These are phyloP conservation scores for Leucopsar rothschildi DNA, from an alignment of 2,113 vertebrate species.

Conservation along the genomic window DNA sequence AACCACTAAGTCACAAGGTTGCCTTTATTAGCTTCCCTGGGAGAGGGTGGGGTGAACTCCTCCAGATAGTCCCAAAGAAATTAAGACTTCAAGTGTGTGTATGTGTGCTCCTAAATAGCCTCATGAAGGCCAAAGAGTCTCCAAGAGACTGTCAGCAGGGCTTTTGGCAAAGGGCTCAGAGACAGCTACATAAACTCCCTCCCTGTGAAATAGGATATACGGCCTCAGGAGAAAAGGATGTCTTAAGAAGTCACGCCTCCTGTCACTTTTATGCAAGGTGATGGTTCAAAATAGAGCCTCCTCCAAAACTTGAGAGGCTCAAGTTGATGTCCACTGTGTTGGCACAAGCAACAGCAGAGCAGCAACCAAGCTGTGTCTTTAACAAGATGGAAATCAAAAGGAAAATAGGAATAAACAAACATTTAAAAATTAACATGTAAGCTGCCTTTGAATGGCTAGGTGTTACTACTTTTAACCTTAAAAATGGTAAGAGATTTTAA, in stretches of 20 bases:
- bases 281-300: not conserved
- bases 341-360: not conserved
- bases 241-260: not conserved
- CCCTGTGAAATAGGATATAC: not conserved
- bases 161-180: not conserved
- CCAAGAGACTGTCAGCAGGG: not conserved
- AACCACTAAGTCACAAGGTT: constrained; percentile 38
- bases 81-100: not conserved
- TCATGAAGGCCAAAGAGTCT: not conserved
- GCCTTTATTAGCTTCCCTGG: constrained; percentile 4
- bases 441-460: not conserved
- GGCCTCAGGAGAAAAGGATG: not conserved
- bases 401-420: not conserved
- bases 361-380: not conserved
- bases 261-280: not conserved
- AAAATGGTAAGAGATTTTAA: not conserved
- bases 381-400: not conserved
- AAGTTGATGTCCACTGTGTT: not conserved
- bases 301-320: not conserved
- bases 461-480: not conserved
- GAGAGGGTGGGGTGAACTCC: not conserved
- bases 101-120: not conserved
- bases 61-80: constrained; percentile 24
- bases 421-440: not conserved
- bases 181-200: not conserved